Conservation (phyloP, 1,140 invertebrate genomes). For the Caenorhabditis remanei region DNA sequence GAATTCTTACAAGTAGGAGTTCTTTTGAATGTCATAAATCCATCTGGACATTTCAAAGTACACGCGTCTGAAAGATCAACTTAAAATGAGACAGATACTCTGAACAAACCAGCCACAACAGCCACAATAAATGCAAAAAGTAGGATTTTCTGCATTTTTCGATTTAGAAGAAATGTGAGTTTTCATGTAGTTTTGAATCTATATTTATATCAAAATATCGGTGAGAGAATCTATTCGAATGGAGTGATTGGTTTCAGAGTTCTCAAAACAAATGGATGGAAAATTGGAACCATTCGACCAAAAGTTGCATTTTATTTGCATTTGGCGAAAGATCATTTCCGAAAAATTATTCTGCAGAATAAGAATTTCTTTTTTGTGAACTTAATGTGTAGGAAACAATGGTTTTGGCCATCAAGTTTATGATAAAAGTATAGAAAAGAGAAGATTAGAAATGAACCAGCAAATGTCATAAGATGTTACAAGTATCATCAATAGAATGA, state of each 20-base stretch:
- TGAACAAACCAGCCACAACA: background rate
- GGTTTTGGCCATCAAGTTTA: too few species aligned
- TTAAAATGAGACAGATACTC: background rate
- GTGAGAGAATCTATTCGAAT: background rate
- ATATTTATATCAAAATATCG: background rate
- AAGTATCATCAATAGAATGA: constrained; percentile 40
- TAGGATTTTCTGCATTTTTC: background rate
- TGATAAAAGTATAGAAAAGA: too few species aligned
- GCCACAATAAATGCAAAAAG: constrained; percentile 24
- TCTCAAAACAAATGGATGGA: background rate
- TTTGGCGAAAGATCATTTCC: constrained; percentile 24
- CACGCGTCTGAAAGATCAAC: background rate
- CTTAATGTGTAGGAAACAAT: background rate
- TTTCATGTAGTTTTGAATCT: background rate
- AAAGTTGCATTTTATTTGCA: background rate
- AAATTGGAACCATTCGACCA: background rate
- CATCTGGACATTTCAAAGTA: constrained; percentile 16
- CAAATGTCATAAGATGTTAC: constrained; percentile 11
- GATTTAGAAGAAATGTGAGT: background rate
- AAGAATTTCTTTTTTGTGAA: background rate
- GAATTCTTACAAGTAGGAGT: background rate
- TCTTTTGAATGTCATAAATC: constrained; percentile 13
- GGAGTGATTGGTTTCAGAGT: background rate
- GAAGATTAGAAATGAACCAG: constrained; percentile 1
- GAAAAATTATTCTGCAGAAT: background rate